Conservation (phyloP, 2,797 vertebrate genomes). For the Chloroceryle amazona region DNA sequence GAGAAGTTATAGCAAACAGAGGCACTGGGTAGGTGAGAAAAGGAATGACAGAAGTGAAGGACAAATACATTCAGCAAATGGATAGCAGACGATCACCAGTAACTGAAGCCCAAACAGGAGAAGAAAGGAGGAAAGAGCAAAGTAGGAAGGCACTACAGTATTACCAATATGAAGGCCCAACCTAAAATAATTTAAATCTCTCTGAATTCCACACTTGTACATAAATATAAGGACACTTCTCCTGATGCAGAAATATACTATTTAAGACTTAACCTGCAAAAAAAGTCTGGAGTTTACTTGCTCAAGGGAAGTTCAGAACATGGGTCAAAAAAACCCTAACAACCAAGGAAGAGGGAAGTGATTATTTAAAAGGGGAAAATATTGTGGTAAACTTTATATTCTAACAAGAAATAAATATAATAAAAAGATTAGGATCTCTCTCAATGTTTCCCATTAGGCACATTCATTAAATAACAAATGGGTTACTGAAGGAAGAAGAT, state of each 20-base stretch:
- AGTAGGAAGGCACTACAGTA: fast-evolving
- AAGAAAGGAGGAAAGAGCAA: background rate
- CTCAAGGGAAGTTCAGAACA: background rate
- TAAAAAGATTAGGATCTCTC: background rate
- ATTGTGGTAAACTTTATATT: background rate
- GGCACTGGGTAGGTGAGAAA: background rate
- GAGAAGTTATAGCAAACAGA: background rate
- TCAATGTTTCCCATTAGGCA: background rate
- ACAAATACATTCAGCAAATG: background rate
- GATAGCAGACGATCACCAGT: background rate
- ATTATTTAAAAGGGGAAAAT: background rate
- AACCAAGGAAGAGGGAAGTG: background rate
- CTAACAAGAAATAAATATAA: background rate
- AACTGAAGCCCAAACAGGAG: background rate
- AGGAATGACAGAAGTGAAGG: background rate
- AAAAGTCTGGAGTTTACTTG: background rate
- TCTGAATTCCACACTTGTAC: background rate
- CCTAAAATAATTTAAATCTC: background rate
- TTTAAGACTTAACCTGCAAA: background rate
- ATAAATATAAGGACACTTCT: background rate
- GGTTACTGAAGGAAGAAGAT: background rate
- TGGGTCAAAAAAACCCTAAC: background rate
- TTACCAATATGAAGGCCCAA: background rate
- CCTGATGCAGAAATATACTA: background rate
- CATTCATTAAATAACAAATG: background rate